Evolutionary conservation across 2,888 invertebrate genomes (phyloP).

Genomic region (Nomada ferruginata): DNA sequence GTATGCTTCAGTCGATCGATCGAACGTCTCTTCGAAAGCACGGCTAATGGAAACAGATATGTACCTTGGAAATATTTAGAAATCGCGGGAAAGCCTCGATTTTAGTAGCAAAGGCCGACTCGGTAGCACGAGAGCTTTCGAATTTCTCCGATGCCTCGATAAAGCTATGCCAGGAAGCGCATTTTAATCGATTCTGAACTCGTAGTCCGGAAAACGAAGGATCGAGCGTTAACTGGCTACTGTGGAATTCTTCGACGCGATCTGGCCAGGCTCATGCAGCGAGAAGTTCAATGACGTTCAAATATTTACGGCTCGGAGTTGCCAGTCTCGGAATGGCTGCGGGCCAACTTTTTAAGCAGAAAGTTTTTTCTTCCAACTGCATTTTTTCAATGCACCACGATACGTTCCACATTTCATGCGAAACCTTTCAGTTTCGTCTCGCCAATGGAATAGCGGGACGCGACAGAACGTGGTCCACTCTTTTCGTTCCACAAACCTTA

Average conservation of each 20-base stretch:
- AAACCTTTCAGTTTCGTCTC: neutral
- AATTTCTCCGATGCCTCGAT: slow-evolving; percentile 9
- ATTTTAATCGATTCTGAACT: slow-evolving; percentile 15
- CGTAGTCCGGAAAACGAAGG: neutral
- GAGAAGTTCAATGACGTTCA: slow-evolving; percentile 17
- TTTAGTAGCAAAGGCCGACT: neutral
- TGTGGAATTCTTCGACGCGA: neutral
- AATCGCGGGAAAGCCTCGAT: neutral
- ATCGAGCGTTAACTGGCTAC: neutral
- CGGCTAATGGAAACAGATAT: slow-evolving; percentile 28
- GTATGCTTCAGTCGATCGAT: slow-evolving; percentile 13
- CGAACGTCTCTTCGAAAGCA: neutral
- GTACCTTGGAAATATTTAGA: slow-evolving; percentile 30
- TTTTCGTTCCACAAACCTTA: neutral
- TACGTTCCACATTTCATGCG: slow-evolving; percentile 6
- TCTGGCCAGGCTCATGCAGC: neutral
- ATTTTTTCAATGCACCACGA: neutral
- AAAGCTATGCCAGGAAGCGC: neutral
- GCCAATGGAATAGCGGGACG: neutral
- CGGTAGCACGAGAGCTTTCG: slow-evolving; percentile 8
- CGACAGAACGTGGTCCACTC: neutral
- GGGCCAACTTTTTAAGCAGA: slow-evolving; percentile 20
- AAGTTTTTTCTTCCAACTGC: slow-evolving; percentile 8
- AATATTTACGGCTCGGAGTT: slow-evolving; percentile 5
- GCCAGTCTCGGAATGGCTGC: slow-evolving; percentile 11